phyloP scores from a whole-genome alignment of 2,113 vertebrate genomes.

The Oceanodroma tethys region DNA sequence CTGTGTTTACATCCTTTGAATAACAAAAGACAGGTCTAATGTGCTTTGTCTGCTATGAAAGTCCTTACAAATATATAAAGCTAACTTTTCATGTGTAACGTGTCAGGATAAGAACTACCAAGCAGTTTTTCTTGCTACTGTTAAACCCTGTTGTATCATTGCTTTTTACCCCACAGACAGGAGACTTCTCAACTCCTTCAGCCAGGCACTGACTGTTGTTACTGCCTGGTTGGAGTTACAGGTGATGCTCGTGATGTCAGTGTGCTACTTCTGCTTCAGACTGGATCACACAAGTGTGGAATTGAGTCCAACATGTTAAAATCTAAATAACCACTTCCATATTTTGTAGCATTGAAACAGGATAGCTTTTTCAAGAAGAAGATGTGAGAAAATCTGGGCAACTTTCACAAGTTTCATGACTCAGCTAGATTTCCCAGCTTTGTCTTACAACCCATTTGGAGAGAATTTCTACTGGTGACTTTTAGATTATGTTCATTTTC shows the following conservation, averaged over 20 bases:
- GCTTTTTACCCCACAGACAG: fast-evolving
- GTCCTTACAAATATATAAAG: not conserved
- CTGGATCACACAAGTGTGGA: not conserved
- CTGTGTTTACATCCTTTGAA: not conserved
- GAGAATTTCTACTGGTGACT: not conserved
- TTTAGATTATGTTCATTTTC: not conserved
- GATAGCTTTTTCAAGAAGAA: not conserved
- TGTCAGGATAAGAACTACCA: not conserved
- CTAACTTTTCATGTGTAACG: not conserved
- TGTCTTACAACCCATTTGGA: not conserved
- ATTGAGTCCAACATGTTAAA: not conserved
- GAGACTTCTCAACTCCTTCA: not conserved
- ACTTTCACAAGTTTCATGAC: not conserved
- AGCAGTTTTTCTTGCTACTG: not conserved
- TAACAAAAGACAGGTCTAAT: not conserved
- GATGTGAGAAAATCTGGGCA: not conserved
- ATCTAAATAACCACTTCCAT: not conserved
- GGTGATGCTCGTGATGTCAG: not conserved
- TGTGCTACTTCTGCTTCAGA: not conserved
- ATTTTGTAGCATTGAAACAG: not conserved
- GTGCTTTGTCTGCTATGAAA: not conserved
- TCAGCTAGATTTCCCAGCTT: not conserved
- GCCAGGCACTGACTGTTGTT: not conserved
- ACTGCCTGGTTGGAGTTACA: not conserved
- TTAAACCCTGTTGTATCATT: not conserved